Percentiles rank a stretch among this genome's conserved stretches.
Conservation (phyloP, 2,113 vertebrate genomes). For the Bungarus multicinctus region DNA sequence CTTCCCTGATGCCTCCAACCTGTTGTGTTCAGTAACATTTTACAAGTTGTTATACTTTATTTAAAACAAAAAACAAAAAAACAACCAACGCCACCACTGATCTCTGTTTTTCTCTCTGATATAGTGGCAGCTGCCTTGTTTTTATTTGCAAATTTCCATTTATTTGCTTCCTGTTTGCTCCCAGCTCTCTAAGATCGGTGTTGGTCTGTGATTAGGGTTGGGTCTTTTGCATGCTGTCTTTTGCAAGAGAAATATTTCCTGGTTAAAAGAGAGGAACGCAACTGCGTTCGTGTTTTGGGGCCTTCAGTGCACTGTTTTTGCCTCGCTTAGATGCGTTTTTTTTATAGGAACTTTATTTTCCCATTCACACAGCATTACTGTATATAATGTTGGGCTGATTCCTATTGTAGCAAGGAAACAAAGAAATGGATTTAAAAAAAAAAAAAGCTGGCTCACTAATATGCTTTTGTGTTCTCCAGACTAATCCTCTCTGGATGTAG, state of each 20-base stretch:
- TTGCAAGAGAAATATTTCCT: not conserved
- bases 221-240: not conserved
- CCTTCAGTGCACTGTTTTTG: not conserved
- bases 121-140: not conserved
- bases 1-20: not conserved
- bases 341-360: not conserved
- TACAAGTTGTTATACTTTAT: not conserved
- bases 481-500: not conserved
- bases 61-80: too few species aligned
- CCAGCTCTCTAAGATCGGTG: not conserved
- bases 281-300: not conserved
- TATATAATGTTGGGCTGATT: not conserved
- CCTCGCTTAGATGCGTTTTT: not conserved
- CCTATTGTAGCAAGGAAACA: not conserved
- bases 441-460: not conserved
- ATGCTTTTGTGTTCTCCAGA: not conserved
- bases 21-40: not conserved
- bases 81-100: too few species aligned
- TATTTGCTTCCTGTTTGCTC: not conserved
- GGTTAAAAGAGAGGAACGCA: not conserved
- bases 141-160: not conserved
- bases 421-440: not conserved
- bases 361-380: not conserved
- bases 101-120: not conserved
- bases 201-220: not conserved